Percentiles rank a stretch among this genome's conserved stretches.
These are phyloP conservation scores for Acanthosoma haemorrhoidale DNA, from an alignment of 2,888 invertebrate species.

Conservation along the genomic window DNA sequence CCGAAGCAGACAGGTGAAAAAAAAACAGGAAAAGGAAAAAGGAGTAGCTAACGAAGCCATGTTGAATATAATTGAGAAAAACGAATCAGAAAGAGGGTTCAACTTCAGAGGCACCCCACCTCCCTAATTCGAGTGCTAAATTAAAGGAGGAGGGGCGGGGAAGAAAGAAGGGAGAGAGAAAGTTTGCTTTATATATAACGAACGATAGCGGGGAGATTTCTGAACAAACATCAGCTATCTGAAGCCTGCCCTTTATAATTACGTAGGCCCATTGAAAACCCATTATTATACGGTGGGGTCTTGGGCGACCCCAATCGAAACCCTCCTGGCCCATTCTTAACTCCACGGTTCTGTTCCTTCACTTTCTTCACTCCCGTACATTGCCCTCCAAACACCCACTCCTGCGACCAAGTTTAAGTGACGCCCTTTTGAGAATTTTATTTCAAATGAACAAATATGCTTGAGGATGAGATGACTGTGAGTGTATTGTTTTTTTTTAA, in stretches of 20 bases:
- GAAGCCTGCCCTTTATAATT: conserved; percentile 12
- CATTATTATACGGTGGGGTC: not conserved
- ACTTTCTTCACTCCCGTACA: not conserved
- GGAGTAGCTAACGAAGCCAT: not conserved
- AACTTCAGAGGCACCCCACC: not conserved
- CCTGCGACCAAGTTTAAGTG: no score
- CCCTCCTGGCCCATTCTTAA: not conserved
- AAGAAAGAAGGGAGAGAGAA: not conserved
- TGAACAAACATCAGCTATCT: conserved; percentile 1
- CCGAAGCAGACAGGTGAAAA: no score
- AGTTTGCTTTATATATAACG: conserved; percentile 9
- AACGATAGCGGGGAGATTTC: not conserved
- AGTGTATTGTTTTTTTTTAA: no score
- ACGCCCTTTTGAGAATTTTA: no score
- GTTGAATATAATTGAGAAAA: conserved; percentile 15
- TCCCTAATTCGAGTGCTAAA: not conserved
- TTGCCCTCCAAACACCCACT: no score
- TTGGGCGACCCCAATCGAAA: not conserved
- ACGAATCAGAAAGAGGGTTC: conserved; percentile 6
- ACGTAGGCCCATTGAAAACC: not conserved
- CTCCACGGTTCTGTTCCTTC: not conserved
- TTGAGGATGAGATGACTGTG: no score
- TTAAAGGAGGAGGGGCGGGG: conserved; percentile 10
- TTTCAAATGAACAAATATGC: no score
- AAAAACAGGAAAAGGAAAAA: not conserved